These are phyloP conservation scores for Poeciliopsis infans DNA, from an alignment of 2,797 vertebrate species.

Conservation along the genomic window DNA sequence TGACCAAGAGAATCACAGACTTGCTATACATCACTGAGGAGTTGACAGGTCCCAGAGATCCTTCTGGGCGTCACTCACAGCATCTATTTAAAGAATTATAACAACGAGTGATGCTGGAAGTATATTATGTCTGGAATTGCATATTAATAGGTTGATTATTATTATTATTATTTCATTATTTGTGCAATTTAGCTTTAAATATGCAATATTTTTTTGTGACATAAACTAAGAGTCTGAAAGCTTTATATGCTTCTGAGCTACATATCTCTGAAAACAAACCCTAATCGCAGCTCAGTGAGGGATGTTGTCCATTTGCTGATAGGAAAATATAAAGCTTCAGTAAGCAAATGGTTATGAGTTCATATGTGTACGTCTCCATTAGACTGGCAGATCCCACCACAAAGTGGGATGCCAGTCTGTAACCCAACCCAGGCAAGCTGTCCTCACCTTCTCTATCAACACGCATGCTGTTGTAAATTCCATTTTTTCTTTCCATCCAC, in stretches of 20 bases:
- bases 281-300: neutral
- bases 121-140: neutral
- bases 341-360: constrained; percentile 15
- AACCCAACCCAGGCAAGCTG: constrained; percentile 68
- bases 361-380: constrained; percentile 15
- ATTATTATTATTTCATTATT: neutral
- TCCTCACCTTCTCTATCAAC: constrained; percentile 75
- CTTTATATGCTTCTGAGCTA: too few species aligned
- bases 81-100: constrained; percentile 19
- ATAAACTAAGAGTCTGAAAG: neutral
- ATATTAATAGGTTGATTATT: neutral
- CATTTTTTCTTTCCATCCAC: constrained; percentile 62
- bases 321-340: neutral
- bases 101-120: neutral
- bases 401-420: constrained; percentile 57
- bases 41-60: constrained; percentile 46
- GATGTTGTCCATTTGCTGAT: neutral
- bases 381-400: constrained; percentile 10
- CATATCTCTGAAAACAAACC: neutral
- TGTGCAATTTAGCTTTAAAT: neutral
- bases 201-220: neutral
- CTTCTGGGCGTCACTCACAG: neutral
- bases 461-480: constrained; percentile 57
- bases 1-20: constrained; percentile 24
- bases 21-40: constrained; percentile 48